Base-by-base conservation (phyloP, 1,140 invertebrate genomes). In the Diabrotica undecimpunctata region DNA sequence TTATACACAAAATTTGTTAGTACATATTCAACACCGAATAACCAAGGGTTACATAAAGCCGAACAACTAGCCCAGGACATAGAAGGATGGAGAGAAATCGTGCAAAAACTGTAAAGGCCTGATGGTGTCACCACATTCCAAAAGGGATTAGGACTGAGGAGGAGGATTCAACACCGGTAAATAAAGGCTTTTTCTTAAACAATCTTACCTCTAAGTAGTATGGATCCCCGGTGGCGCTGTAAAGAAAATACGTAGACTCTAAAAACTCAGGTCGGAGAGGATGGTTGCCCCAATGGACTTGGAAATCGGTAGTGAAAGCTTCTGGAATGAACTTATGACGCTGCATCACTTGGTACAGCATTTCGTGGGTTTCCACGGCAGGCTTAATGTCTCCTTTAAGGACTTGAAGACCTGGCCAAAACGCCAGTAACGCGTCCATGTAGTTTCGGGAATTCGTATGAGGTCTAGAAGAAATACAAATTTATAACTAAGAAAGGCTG, bases 221-320 rank as follows among this genome's bases (percentile, higher is more conserved):
- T 66, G 91, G 90, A 82, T 99, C 97, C 39, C 89, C 89, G 2
- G 97, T 99, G 1, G 96, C 96, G 75, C 90, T 86, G 79, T 97
- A 96, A 6, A 99, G 80, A 76, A 98, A 98, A 77, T 99, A 99
- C 0, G 97, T 99, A 0, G 95, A 98, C 81, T 99, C 97, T 25
- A 99, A 82, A 81, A 99, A 99, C 80, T 99, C 97, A 7, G 97
- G 97, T 59, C 97, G 85, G 4, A 99, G 81, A 7, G 95, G 96
- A 84, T 98, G 95, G 78, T 98, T 95, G 10, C 92, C 95, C 97
- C 97, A 99, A 75, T 99, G 95, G 0, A 99, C 94, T 83, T 95
- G 92, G 75, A 96, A 95, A 82, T 96, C 94, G 5, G 91, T 91
- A 0, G 95, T 97, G 78, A 97, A 97, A 12, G 95, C 97, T 84